These are phyloP conservation scores for Heterodera filipjevi DNA, from an alignment of 2,888 invertebrate species.

Conservation along the genomic window DNA sequence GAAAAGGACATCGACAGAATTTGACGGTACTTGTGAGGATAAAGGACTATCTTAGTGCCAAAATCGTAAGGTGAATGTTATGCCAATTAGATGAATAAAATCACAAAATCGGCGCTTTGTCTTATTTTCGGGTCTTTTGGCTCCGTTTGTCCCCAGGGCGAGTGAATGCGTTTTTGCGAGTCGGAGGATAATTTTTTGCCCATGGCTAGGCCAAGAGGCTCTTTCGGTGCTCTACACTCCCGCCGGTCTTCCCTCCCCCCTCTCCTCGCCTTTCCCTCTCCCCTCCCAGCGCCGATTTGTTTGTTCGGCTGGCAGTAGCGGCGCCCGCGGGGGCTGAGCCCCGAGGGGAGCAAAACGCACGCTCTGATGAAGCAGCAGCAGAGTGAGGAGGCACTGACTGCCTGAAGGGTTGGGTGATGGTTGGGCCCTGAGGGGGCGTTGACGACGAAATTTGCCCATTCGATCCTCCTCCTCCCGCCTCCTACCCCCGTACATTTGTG, in stretches of 20 bases:
- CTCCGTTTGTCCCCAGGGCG: not conserved
- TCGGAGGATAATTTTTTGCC: not conserved
- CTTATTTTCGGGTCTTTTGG: not conserved
- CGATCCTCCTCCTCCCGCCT: not conserved
- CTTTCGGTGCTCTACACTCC: not conserved
- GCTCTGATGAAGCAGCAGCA: not conserved
- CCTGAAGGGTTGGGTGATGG: not conserved
- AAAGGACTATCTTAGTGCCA: no score
- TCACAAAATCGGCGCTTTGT: no score
- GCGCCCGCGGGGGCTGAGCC: slow-evolving; percentile 7
- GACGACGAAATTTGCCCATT: slow-evolving; percentile 5
- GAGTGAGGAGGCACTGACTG: not conserved
- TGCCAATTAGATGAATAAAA: no score
- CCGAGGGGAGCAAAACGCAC: not conserved
- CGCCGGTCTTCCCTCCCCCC: not conserved
- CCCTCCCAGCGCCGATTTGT: slow-evolving; percentile 11
- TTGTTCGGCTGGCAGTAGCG: slow-evolving; percentile 19
- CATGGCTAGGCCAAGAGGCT: not conserved
- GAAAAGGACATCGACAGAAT: no score
- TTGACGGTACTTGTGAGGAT: no score
- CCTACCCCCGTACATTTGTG: not conserved
- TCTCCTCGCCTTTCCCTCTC: not conserved
- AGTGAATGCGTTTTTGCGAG: not conserved
- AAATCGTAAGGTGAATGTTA: no score
- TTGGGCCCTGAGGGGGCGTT: slow-evolving; percentile 9